These are phyloP conservation scores for Rhagoletis pomonella DNA, from an alignment of 1,140 invertebrate species.

Conservation along the genomic window DNA sequence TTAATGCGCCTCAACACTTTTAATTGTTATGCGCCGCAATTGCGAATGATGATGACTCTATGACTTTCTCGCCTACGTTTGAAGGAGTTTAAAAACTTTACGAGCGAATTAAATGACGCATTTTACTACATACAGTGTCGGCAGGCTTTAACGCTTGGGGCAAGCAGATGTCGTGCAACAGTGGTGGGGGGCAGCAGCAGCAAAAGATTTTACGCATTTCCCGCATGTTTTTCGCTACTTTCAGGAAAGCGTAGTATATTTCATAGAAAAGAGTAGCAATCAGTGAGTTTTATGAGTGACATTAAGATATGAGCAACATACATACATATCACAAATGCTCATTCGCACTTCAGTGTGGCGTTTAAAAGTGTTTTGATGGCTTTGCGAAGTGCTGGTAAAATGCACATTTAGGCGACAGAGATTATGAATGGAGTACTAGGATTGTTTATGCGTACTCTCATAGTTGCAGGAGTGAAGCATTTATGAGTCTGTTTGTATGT, in stretches of 20 bases:
- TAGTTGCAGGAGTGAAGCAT: neutral
- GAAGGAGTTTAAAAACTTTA: constrained; percentile 15
- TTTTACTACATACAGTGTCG: neutral
- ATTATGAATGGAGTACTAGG: constrained; percentile 11
- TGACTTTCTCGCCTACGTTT: neutral
- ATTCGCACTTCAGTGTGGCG: neutral
- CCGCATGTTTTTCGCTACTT: constrained; percentile 20
- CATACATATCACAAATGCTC: constrained; percentile 17
- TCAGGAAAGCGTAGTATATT: neutral
- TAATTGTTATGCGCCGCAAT: constrained; percentile 43
- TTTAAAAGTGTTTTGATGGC: constrained; percentile 37
- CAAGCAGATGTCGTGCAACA: neutral
- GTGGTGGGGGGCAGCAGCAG: neutral
- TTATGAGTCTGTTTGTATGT: neutral
- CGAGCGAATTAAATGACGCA: constrained; percentile 33
- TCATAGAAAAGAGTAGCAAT: constrained; percentile 17
- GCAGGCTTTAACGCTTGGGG: neutral
- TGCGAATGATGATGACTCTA: constrained; percentile 42
- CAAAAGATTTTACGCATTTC: constrained; percentile 13
- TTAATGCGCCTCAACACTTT: constrained; percentile 45
- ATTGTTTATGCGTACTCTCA: neutral
- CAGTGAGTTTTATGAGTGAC: constrained; percentile 27
- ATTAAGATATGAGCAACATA: neutral
- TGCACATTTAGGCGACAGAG: neutral
- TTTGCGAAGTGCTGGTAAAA: neutral